Evolutionary conservation across 1,140 invertebrate genomes (phyloP).

Genomic region (Temnothorax nylanderi): DNA sequence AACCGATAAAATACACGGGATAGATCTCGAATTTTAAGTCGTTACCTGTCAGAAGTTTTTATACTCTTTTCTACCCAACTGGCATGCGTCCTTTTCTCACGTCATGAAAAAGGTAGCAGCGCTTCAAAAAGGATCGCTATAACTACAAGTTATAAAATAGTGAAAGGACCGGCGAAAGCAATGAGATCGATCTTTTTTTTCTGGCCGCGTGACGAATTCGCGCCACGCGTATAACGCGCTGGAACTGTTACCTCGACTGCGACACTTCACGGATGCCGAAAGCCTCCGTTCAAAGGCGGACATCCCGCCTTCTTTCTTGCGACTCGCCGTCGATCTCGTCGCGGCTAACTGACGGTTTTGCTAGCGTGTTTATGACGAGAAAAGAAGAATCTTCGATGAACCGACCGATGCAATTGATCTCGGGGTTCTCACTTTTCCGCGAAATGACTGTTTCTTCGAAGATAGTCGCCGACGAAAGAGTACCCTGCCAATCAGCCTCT

Average conservation of each 20-base stretch:
- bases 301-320: constrained; percentile 46
- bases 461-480: constrained; percentile 6
- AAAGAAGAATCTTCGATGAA: constrained; percentile 35
- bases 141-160: constrained; percentile 53
- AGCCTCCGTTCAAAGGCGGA: constrained; percentile 48
- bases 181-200: constrained; percentile 44
- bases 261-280: constrained; percentile 51
- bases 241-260: constrained; percentile 49
- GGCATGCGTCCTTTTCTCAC: constrained; percentile 17
- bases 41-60: neutral
- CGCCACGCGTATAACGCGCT: constrained; percentile 51
- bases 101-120: constrained; percentile 5
- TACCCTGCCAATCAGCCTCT: neutral
- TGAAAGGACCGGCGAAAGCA: constrained; percentile 50
- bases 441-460: constrained; percentile 28
- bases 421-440: constrained; percentile 48
- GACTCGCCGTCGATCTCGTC: constrained; percentile 12
- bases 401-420: constrained; percentile 49
- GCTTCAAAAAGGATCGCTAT: constrained; percentile 16
- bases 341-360: constrained; percentile 60
- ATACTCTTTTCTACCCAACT: neutral
- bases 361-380: constrained; percentile 43
- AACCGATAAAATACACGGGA: neutral
- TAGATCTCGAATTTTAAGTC: neutral
- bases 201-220: constrained; percentile 50